Conservation (phyloP, 2,113 vertebrate species). For the Ctenodactylus gundi region DNA sequence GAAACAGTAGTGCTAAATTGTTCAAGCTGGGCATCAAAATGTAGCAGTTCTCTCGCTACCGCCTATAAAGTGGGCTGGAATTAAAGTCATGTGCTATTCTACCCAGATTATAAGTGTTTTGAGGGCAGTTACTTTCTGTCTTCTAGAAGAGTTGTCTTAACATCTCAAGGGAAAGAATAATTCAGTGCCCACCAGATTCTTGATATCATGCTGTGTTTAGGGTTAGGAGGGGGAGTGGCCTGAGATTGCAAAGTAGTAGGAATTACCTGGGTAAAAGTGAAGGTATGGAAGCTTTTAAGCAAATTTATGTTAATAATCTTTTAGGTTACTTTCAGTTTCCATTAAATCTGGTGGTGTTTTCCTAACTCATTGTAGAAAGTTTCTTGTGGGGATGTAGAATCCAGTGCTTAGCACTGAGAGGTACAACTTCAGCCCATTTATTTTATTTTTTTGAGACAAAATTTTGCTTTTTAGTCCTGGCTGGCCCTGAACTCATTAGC, state of each 20-base stretch:
- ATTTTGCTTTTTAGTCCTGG: no score
- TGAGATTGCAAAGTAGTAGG: background rate
- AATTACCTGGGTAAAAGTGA: background rate
- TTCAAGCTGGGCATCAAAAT: background rate
- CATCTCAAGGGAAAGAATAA: background rate
- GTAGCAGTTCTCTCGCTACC: background rate
- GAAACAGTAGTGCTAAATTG: background rate
- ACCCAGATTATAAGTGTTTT: background rate
- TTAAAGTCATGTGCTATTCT: background rate
- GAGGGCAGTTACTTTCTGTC: background rate
- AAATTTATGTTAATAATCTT: background rate
- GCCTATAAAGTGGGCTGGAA: background rate
- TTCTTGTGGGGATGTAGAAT: no score
- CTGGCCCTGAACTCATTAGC: no score
- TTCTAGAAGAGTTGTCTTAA: background rate
- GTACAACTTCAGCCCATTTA: no score
- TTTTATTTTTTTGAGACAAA: no score
- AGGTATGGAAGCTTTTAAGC: background rate
- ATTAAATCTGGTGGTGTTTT: background rate
- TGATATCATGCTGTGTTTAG: background rate
- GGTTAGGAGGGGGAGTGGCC: background rate
- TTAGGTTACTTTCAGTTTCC: background rate
- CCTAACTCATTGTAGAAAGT: background rate
- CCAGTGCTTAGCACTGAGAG: no score
- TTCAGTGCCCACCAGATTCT: background rate